Evolutionary conservation across 1,140 invertebrate genomes (phyloP).

Genomic region (Drosophila sturtevanti): DNA sequence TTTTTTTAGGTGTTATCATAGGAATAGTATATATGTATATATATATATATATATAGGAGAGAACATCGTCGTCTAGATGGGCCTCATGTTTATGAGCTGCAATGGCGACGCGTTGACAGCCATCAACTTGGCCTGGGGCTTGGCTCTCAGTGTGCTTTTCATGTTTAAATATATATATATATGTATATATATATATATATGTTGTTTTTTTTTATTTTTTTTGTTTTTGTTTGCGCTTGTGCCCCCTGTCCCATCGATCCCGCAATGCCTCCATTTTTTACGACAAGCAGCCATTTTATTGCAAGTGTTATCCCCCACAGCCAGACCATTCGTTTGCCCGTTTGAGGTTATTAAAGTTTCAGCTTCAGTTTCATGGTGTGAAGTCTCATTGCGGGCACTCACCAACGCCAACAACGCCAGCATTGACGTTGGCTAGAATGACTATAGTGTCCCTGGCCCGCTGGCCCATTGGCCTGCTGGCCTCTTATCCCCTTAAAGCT

Average conservation of each 20-base stretch:
- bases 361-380: slow-evolving; percentile 47
- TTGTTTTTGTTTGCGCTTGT: background rate
- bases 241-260: slow-evolving; percentile 5
- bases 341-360: slow-evolving; percentile 76
- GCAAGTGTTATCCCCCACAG: slow-evolving; percentile 45
- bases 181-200: no score
- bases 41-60: no score
- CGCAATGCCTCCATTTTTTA: slow-evolving; percentile 41
- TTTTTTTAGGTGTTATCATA: background rate
- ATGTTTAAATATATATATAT: no score
- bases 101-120: slow-evolving; percentile 70
- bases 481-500: background rate
- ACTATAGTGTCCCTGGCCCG: background rate
- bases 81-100: slow-evolving; percentile 68
- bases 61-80: background rate
- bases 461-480: background rate
- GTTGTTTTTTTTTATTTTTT: slow-evolving; percentile 29
- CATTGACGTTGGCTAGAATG: background rate
- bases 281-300: slow-evolving; percentile 71
- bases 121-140: slow-evolving; percentile 9
- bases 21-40: no score
- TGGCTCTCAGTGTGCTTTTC: slow-evolving; percentile 6
- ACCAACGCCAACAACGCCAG: background rate
- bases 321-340: slow-evolving; percentile 13
- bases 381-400: slow-evolving; percentile 53